Conservation (phyloP, 2,888 invertebrate genomes). For the Lucinisca nassula region DNA sequence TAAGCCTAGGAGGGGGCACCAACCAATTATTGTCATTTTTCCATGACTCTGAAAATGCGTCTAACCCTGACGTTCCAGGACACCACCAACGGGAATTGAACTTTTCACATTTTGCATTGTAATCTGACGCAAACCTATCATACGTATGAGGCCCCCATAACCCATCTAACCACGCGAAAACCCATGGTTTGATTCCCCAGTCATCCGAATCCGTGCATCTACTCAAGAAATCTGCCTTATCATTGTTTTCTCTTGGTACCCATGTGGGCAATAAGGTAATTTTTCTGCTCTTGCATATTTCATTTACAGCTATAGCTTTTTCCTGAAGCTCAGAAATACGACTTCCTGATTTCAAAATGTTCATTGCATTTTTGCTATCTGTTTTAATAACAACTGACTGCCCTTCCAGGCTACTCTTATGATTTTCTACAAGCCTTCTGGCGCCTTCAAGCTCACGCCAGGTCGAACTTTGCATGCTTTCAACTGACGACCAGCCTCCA, state of each 20-base stretch:
- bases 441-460: conserved; percentile 62
- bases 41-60: too few species aligned
- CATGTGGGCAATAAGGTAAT: conserved; percentile 44
- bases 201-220: conserved; percentile 61
- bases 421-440: conserved; percentile 11
- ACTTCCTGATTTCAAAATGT: background rate
- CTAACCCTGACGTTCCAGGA: background rate
- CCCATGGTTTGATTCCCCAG: conserved; percentile 52
- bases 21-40: too few species aligned
- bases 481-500: conserved; percentile 40
- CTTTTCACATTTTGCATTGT: background rate
- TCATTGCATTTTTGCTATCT: background rate
- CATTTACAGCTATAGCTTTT: conserved; percentile 37
- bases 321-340: conserved; percentile 36
- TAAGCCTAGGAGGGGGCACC: too few species aligned
- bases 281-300: conserved; percentile 28
- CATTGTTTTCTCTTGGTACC: conserved; percentile 55
- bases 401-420: background rate
- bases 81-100: background rate
- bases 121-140: conserved; percentile 58
- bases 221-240: conserved; percentile 57
- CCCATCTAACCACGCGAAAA: conserved; percentile 40
- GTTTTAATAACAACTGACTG: background rate
- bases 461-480: conserved; percentile 53
- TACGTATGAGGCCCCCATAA: conserved; percentile 54